These are phyloP conservation scores for Hemithea aestivaria DNA, from an alignment of 2,888 invertebrate genomes.

Conservation along the genomic window DNA sequence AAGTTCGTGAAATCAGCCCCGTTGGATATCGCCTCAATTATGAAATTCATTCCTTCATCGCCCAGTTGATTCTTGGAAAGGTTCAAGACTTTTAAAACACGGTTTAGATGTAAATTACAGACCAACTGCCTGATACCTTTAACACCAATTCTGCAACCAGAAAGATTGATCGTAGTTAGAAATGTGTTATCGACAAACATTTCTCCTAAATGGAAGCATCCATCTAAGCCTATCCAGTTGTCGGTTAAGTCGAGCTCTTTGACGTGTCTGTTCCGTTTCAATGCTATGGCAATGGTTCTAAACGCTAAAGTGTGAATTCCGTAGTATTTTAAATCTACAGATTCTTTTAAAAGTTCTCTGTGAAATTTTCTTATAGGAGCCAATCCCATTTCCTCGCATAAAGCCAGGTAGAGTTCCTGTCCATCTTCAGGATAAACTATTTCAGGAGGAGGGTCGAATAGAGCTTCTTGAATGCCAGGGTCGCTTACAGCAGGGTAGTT, in stretches of 20 bases:
- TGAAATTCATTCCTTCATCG: constrained; percentile 40
- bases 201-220: constrained; percentile 54
- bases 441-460: constrained; percentile 31
- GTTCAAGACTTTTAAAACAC: constrained; percentile 38
- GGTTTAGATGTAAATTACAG: constrained; percentile 36
- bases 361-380: constrained; percentile 45
- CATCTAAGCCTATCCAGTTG: constrained; percentile 51
- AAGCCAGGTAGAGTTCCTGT: constrained; percentile 49
- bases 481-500: constrained; percentile 40
- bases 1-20: constrained; percentile 41
- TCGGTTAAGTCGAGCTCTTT: constrained; percentile 47
- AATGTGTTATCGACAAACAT: constrained; percentile 45
- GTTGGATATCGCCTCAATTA: constrained; percentile 38
- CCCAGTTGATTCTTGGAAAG: constrained; percentile 46
- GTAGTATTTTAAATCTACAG: constrained; percentile 55
- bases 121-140: constrained; percentile 41
- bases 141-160: constrained; percentile 54
- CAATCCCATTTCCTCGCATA: constrained; percentile 51
- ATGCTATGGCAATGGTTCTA: constrained; percentile 50
- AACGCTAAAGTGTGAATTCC: constrained; percentile 47
- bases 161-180: constrained; percentile 44
- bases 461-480: constrained; percentile 41
- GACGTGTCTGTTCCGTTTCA: constrained; percentile 48
- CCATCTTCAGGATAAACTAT: constrained; percentile 51
- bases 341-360: constrained; percentile 36